Evolutionary conservation across 1,140 invertebrate genomes (phyloP).

Genomic region (Meloidogyne chitwoodi): DNA sequence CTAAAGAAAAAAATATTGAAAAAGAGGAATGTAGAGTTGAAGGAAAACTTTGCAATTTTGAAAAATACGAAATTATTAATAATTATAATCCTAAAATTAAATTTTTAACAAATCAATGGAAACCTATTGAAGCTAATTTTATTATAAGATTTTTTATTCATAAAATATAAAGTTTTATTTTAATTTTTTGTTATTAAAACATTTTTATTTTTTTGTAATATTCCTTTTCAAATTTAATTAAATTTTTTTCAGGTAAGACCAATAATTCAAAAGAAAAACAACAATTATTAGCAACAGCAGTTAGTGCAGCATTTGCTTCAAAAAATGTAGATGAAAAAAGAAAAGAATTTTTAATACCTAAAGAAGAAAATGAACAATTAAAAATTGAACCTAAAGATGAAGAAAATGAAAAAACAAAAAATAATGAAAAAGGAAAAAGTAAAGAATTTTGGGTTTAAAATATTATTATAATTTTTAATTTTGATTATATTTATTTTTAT

Average conservation of each 20-base stretch:
- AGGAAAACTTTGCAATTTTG: background rate
- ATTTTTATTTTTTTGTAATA: too few species aligned
- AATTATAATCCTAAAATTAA: background rate
- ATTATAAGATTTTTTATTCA: too few species aligned
- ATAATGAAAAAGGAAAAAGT: slow-evolving; percentile 1
- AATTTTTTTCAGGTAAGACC: too few species aligned
- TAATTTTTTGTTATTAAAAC: too few species aligned
- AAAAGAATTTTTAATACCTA: slow-evolving; percentile 2
- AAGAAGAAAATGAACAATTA: background rate
- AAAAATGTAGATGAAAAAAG: background rate
- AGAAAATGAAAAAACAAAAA: background rate
- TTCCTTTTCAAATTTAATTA: too few species aligned
- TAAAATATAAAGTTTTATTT: too few species aligned
- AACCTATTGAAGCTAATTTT: background rate
- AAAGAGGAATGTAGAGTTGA: background rate
- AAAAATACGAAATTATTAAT: background rate
- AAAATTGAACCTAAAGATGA: background rate
- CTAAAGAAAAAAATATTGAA: background rate
- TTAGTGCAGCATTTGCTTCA: slow-evolving; percentile 3
- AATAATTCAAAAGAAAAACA: slow-evolving; percentile 14
- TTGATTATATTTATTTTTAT: too few species aligned
- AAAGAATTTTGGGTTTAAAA: slow-evolving; percentile 21
- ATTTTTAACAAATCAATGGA: background rate
- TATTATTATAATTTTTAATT: too few species aligned
- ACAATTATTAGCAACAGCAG: slow-evolving; percentile 10